Conservation (phyloP, 1,140 invertebrate species). For the Euschistus heros region DNA sequence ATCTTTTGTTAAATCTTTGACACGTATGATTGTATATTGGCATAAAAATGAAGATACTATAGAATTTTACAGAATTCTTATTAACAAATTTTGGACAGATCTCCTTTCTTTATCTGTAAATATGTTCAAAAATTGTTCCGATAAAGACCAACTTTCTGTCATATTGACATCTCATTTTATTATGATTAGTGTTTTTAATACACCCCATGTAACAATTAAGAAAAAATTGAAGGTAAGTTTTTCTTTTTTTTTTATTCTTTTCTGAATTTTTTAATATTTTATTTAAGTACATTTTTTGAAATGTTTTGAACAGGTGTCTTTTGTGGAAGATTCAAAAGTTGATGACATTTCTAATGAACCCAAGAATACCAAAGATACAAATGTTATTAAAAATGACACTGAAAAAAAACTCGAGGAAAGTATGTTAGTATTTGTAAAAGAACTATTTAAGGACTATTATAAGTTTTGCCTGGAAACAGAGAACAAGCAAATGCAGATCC, state of each 20-base stretch:
- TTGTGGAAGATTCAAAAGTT: background rate
- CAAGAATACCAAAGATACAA: too few species aligned
- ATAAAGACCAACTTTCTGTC: conserved; percentile 5
- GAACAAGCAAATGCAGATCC: background rate
- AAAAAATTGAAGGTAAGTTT: conserved; percentile 22
- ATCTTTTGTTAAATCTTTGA: conserved; percentile 4
- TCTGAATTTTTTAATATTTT: background rate
- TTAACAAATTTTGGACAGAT: conserved; percentile 17
- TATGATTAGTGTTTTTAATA: conserved; percentile 5
- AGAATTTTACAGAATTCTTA: background rate
- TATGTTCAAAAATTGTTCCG: conserved; percentile 6
- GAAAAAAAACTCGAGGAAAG: background rate
- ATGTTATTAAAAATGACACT: background rate
- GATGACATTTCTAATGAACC: background rate
- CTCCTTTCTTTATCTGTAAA: background rate
- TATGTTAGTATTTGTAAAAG: background rate
- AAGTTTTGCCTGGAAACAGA: conserved; percentile 3
- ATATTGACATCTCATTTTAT: conserved; percentile 1
- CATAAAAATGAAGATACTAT: background rate
- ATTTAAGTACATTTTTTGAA: background rate
- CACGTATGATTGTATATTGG: conserved; percentile 9
- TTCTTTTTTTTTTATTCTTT: background rate
- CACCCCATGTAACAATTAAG: conserved; percentile 11
- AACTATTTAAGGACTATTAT: conserved; percentile 3
- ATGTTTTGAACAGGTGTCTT: background rate